These are phyloP conservation scores for Girardinichthys multiradiatus DNA, from an alignment of 2,113 vertebrate species.

Conservation along the genomic window DNA sequence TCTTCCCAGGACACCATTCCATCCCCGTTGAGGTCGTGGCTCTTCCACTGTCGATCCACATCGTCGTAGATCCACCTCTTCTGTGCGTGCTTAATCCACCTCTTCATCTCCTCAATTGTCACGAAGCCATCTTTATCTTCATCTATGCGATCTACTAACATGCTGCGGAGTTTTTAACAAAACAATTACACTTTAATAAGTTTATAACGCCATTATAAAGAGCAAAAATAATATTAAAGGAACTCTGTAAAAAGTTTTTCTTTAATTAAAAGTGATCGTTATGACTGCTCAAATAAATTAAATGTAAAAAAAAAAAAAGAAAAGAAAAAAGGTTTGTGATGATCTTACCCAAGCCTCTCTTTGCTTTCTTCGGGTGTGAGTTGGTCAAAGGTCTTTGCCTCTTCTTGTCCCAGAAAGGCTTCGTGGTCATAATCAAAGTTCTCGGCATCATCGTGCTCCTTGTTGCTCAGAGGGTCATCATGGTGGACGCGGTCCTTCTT, in stretches of 20 bases:
- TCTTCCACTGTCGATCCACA: conserved; percentile 96
- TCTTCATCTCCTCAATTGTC: conserved; percentile 92
- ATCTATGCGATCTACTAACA: conserved; percentile 94
- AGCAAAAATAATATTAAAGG: not conserved
- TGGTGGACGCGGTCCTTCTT: conserved; percentile 93
- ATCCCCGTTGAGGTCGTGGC: conserved; percentile 95
- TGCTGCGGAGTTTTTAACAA: conserved; percentile 77
- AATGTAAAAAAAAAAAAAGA: not conserved
- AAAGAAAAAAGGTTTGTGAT: not conserved
- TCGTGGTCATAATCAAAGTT: conserved; percentile 98
- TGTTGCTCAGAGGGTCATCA: conserved; percentile 89
- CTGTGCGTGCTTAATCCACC: conserved; percentile 96
- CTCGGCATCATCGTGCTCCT: conserved; percentile 88
- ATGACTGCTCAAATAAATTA: no score
- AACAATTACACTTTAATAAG: not conserved
- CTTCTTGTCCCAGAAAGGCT: conserved; percentile 94
- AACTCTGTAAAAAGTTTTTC: not conserved
- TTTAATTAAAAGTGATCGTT: not conserved
- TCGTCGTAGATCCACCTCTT: conserved; percentile 98
- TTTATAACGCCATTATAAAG: not conserved
- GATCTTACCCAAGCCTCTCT: conserved; percentile 90
- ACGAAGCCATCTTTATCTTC: conserved; percentile 93
- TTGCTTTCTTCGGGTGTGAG: conserved; percentile 98
- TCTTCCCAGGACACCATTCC: conserved; percentile 94
- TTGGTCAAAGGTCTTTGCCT: conserved; percentile 96